A percentile compares a stretch with the other conserved stretches of the same genome.
Conservation (phyloP, 2,888 invertebrate species). For the Drosophila macrothrix region DNA sequence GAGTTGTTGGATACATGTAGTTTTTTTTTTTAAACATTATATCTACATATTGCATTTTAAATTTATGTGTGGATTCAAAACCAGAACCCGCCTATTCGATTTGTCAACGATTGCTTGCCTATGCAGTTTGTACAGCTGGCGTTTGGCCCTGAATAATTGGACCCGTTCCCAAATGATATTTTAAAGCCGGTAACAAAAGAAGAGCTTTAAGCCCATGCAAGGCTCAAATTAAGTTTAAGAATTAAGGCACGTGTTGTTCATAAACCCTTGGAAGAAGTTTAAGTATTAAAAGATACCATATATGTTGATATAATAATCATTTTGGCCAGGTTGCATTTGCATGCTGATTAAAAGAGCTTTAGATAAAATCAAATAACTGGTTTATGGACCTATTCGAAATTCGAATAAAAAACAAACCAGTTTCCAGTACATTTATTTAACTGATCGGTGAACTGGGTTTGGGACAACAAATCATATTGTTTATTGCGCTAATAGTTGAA, state of each 20-base stretch:
- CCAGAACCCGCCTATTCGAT: constrained; percentile 41
- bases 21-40: constrained; percentile 13
- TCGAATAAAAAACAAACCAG: constrained; percentile 31
- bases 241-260: constrained; percentile 38
- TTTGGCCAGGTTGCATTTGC: constrained; percentile 63
- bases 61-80: constrained; percentile 47
- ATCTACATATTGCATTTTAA: constrained; percentile 28
- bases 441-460: constrained; percentile 21
- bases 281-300: constrained; percentile 2
- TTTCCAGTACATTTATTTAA: constrained; percentile 55
- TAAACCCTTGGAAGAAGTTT: constrained; percentile 36
- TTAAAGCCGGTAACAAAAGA: not conserved
- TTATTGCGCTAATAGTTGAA: constrained; percentile 13
- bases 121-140: constrained; percentile 39
- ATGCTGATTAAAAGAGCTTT: constrained; percentile 52
- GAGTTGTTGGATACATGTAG: constrained; percentile 11
- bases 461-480: constrained; percentile 35
- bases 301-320: constrained; percentile 41
- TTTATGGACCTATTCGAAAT: constrained; percentile 49
- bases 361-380: constrained; percentile 48
- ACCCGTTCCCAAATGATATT: constrained; percentile 7
- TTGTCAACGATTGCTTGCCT: constrained; percentile 41
- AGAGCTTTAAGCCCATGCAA: not conserved
- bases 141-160: constrained; percentile 38
- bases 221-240: constrained; percentile 12